Percentiles rank a stretch among this genome's conserved stretches.
Conservation (phyloP, 2,797 vertebrate genomes). For the Myripristis jacobus region DNA sequence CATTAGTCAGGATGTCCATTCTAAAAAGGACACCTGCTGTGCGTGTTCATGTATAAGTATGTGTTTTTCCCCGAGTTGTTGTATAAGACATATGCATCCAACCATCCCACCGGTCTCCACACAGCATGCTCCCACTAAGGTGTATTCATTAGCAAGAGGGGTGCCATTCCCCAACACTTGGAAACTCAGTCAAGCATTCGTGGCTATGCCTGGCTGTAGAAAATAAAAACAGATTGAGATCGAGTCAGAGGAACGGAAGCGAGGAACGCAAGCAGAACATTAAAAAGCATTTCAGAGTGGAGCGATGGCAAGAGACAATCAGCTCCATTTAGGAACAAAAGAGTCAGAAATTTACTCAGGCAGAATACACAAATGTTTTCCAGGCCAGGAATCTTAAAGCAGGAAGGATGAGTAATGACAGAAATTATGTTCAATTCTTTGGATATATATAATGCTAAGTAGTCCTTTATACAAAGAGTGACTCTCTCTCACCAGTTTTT, state of each 20-base stretch:
- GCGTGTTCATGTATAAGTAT: conserved; percentile 19
- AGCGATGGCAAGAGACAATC: conserved; percentile 54
- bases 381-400: conserved; percentile 59
- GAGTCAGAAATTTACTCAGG: conserved; percentile 50
- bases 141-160: conserved; percentile 62
- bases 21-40: conserved; percentile 51
- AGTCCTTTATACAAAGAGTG: conserved; percentile 43
- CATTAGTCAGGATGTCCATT: conserved; percentile 62
- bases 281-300: conserved; percentile 55
- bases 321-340: conserved; percentile 48
- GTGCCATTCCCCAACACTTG: conserved; percentile 55
- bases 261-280: conserved; percentile 68
- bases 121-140: conserved; percentile 43
- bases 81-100: conserved; percentile 55
- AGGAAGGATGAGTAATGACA: conserved; percentile 51
- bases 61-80: conserved; percentile 36
- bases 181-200: conserved; percentile 57
- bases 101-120: conserved; percentile 46
- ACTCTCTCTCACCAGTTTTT: conserved; percentile 18
- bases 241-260: conserved; percentile 44
- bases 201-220: conserved; percentile 47
- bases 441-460: conserved; percentile 51
- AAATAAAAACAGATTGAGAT: conserved; percentile 69
- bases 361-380: conserved; percentile 49
- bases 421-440: conserved; percentile 56